phyloP scores from a whole-genome alignment of 2,113 vertebrate genomes.

The Heliornis fulica region DNA sequence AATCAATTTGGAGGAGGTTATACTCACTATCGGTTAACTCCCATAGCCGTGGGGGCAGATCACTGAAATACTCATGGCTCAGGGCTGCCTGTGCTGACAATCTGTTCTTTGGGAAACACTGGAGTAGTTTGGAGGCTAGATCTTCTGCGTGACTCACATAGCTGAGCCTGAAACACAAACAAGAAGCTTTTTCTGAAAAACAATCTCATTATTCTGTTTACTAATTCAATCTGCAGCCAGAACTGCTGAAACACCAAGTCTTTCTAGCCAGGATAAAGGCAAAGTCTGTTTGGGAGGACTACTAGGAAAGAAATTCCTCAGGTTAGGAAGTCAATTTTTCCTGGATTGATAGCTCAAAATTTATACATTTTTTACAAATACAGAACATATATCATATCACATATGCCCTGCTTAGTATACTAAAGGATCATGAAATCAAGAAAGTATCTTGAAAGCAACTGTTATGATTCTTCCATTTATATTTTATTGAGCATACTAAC shows the following conservation, averaged over 20 bases:
- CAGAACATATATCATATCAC: neutral
- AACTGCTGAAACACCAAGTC: neutral
- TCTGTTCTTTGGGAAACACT: slow-evolving; percentile 97
- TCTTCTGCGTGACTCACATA: slow-evolving; percentile 93
- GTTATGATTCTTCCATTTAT: neutral
- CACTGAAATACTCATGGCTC: slow-evolving; percentile 93
- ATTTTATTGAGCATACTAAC: neutral
- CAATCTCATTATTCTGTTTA: neutral
- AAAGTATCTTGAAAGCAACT: neutral
- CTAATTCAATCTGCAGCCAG: neutral
- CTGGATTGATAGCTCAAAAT: neutral
- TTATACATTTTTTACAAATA: neutral
- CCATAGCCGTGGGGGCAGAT: slow-evolving; percentile 93
- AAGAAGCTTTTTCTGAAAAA: slow-evolving; percentile 32
- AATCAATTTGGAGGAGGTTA: neutral
- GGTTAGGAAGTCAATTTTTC: neutral
- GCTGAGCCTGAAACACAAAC: slow-evolving; percentile 83
- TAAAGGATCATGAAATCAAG: neutral
- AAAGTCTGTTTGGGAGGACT: neutral
- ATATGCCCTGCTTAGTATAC: neutral
- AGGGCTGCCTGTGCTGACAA: slow-evolving; percentile 91
- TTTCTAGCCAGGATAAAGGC: neutral
- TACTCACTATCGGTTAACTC: slow-evolving; percentile 93
- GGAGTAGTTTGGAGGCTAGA: slow-evolving; percentile 92
- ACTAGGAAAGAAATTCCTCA: neutral